These are phyloP conservation scores for Nestor notabilis DNA, from an alignment of 2,113 vertebrate genomes.

Conservation along the genomic window DNA sequence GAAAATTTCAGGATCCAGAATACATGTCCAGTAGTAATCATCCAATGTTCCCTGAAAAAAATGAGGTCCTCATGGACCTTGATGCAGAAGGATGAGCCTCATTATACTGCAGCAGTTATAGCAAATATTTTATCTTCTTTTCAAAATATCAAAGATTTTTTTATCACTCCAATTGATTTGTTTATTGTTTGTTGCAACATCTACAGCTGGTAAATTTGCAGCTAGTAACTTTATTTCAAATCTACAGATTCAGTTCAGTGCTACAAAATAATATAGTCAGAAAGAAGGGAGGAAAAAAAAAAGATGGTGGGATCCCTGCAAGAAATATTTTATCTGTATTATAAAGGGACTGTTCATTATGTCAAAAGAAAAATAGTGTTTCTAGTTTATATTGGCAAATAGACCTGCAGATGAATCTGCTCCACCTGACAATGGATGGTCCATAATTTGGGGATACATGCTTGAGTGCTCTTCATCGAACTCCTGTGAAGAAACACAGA, in stretches of 20 bases:
- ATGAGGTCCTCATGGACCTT: not conserved
- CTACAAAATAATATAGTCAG: not conserved
- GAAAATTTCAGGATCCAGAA: not conserved
- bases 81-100: not conserved
- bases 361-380: constrained; percentile 20
- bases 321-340: not conserved
- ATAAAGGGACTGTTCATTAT: not conserved
- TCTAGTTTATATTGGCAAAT: not conserved
- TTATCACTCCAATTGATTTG: fast-evolving
- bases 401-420: not conserved
- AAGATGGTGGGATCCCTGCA: not conserved
- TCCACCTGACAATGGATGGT: not conserved
- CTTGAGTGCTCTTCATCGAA: not conserved
- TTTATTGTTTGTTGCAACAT: not conserved
- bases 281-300: not conserved
- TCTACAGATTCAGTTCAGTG: not conserved
- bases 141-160: not conserved
- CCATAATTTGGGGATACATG: not conserved
- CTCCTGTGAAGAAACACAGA: not conserved
- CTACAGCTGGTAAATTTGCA: not conserved
- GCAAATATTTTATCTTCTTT: not conserved
- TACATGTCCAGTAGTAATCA: not conserved
- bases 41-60: not conserved
- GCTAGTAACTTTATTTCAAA: not conserved
- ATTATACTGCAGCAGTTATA: not conserved